Evolutionary conservation across 2,113 vertebrate species (phyloP).

Genomic region (Coptodon bakossiorum): DNA sequence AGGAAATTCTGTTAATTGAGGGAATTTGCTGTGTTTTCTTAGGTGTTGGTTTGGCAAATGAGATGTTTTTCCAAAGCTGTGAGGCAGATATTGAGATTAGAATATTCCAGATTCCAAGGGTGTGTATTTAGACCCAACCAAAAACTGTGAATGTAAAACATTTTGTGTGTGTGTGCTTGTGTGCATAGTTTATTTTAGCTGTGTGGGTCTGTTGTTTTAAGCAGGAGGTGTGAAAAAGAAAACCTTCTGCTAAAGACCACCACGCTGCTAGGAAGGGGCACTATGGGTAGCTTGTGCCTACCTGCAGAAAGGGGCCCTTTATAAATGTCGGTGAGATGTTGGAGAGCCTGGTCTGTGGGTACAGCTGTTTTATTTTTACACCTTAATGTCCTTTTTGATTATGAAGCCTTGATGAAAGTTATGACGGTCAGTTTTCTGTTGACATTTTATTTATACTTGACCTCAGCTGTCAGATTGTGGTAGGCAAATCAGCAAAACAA

Average conservation of each 20-base stretch:
- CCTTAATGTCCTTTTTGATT: neutral
- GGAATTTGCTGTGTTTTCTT: constrained; percentile 12
- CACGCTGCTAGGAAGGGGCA: neutral
- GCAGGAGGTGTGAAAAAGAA: constrained; percentile 43
- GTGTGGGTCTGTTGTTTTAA: constrained; percentile 40
- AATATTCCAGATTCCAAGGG: constrained; percentile 17
- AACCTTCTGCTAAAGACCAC: constrained; percentile 39
- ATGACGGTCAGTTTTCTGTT: neutral
- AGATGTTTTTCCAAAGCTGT: constrained; percentile 26
- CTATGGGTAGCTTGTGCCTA: constrained; percentile 3
- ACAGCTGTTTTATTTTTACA: neutral
- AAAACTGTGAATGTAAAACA: neutral
- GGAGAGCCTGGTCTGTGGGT: neutral
- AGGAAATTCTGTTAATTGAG: neutral
- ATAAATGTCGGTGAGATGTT: neutral
- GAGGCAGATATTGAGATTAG: constrained; percentile 42
- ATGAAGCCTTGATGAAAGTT: neutral
- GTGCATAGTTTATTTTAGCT: neutral
- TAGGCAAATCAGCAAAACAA: neutral
- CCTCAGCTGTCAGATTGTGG: neutral
- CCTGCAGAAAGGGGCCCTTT: constrained; percentile 25
- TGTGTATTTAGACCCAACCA: neutral
- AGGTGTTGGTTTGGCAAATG: constrained; percentile 31
- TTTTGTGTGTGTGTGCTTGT: neutral
- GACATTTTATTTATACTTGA: neutral